Conservation (phyloP, 2,113 vertebrate genomes). For the Galeopterus variegatus region DNA sequence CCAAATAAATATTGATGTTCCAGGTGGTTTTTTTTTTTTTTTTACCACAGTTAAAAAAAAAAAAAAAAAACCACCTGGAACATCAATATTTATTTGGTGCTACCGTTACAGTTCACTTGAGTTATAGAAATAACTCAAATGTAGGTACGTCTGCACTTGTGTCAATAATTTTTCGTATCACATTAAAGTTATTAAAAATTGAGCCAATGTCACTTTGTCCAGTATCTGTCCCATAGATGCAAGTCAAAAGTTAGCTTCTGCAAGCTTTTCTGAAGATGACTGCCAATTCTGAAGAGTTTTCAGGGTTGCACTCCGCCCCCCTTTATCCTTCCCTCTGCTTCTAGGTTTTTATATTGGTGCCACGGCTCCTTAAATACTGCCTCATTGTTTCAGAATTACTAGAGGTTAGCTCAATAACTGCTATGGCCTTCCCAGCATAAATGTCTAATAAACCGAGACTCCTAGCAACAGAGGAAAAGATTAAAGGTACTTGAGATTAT, state of each 20-base stretch:
- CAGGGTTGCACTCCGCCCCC: background rate
- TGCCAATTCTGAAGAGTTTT: constrained; percentile 34
- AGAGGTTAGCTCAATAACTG: constrained; percentile 72
- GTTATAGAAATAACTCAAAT: background rate
- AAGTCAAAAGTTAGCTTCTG: background rate
- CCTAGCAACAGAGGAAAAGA: constrained; percentile 78
- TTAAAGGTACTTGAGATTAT: constrained; percentile 74
- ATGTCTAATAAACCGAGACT: constrained; percentile 67
- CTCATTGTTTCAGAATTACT: constrained; percentile 78
- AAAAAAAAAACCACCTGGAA: background rate
- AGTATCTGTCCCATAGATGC: background rate
- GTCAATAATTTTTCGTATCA: background rate
- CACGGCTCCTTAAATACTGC: constrained; percentile 36
- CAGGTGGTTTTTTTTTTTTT: no score
- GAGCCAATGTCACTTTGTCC: background rate
- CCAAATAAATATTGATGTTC: no score
- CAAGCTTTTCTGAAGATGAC: constrained; percentile 51
- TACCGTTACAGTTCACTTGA: background rate
- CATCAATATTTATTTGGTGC: background rate
- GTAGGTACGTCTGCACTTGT: background rate
- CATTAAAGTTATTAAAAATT: constrained; percentile 15
- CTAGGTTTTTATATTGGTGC: background rate
- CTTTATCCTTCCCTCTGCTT: background rate
- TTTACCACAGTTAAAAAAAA: no score
- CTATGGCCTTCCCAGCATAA: constrained; percentile 35